phyloP scores from a whole-genome alignment of 2,888 invertebrate species.

The Stenolophus ochropezus region DNA sequence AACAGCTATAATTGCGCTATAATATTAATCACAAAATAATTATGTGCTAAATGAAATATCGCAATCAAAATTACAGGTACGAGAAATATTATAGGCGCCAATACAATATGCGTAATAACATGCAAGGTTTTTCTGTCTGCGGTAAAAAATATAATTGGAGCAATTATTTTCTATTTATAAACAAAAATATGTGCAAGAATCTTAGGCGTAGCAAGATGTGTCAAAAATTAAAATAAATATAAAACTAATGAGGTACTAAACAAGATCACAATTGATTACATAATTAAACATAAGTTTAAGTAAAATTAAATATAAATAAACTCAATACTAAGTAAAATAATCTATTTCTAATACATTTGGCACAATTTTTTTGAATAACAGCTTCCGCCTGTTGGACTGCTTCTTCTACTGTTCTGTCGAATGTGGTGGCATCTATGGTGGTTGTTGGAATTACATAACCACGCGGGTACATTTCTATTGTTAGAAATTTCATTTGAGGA shows the following conservation, averaged over 20 bases:
- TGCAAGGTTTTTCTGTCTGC: constrained; percentile 6
- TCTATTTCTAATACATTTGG: neutral
- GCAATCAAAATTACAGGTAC: constrained; percentile 39
- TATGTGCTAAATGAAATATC: constrained; percentile 37
- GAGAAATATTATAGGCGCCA: constrained; percentile 22
- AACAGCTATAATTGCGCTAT: constrained; percentile 18
- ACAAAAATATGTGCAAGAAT: neutral
- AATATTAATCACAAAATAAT: constrained; percentile 37
- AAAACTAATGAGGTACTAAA: neutral
- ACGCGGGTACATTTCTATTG: constrained; percentile 50
- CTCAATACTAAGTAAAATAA: neutral
- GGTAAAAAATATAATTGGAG: constrained; percentile 1
- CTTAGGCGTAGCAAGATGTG: no score
- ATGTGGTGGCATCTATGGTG: constrained; percentile 19
- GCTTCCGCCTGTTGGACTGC: neutral
- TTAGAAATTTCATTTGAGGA: constrained; percentile 48
- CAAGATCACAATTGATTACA: neutral
- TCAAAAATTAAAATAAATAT: neutral
- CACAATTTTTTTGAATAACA: constrained; percentile 1
- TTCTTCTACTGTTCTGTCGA: neutral
- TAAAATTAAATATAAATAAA: neutral
- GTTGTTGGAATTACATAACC: neutral
- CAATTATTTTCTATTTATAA: neutral
- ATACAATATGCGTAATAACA: constrained; percentile 18
- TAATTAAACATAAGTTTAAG: neutral